These are phyloP conservation scores for Augiades crinisus DNA, from an alignment of 2,888 invertebrate genomes.

Conservation along the genomic window DNA sequence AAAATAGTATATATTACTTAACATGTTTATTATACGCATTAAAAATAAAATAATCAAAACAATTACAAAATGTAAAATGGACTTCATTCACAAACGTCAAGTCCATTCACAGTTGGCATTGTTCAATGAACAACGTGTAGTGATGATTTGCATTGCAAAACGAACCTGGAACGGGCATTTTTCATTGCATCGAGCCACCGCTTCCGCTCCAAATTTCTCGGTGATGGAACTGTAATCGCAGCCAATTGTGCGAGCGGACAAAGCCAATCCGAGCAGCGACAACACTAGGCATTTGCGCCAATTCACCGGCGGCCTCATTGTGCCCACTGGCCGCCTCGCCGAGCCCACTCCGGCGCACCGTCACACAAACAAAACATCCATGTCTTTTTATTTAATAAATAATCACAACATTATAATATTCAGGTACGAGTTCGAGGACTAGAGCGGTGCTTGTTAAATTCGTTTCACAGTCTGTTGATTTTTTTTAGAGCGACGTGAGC, in stretches of 20 bases:
- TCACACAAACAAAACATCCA: constrained; percentile 47
- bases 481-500: constrained; percentile 27
- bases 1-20: no score
- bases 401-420: constrained; percentile 41
- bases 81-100: not conserved
- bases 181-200: constrained; percentile 73
- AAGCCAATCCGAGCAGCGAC: constrained; percentile 79
- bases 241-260: constrained; percentile 79
- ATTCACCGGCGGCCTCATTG: constrained; percentile 75
- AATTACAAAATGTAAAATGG: no score
- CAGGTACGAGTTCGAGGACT: constrained; percentile 10
- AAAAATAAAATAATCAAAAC: no score
- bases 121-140: constrained; percentile 5
- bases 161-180: constrained; percentile 79
- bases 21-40: no score
- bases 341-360: constrained; percentile 52
- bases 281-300: constrained; percentile 80
- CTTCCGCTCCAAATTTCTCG: constrained; percentile 80
- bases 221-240: constrained; percentile 79
- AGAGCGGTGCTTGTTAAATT: constrained; percentile 18
- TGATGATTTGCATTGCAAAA: constrained; percentile 30
- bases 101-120: constrained; percentile 1
- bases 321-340: constrained; percentile 51
- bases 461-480: constrained; percentile 10
- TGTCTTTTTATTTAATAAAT: constrained; percentile 32